Evolutionary conservation across 2,888 invertebrate species (phyloP).

Genomic region (Caenorhabditis sp.): DNA sequence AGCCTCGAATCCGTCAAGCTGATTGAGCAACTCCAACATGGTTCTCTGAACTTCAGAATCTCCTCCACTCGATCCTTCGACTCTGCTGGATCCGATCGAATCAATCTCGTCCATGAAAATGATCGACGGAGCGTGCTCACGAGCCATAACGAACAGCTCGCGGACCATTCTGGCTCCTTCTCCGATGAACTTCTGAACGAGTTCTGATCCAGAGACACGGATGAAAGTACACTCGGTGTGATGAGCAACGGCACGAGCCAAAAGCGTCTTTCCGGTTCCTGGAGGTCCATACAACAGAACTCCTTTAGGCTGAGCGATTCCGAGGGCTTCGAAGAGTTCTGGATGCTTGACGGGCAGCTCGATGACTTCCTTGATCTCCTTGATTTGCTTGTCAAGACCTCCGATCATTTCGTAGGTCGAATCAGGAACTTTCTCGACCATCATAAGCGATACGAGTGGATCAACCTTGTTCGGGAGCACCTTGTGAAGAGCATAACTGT

Average conservation of each 20-base stretch:
- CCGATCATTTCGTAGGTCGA: slow-evolving; percentile 99
- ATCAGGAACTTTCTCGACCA: slow-evolving; percentile 99
- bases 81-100: slow-evolving; percentile 98
- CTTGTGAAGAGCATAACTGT: slow-evolving; percentile 98
- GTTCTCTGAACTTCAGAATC: slow-evolving; percentile 99
- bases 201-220: slow-evolving; percentile 97
- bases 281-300: slow-evolving; percentile 98
- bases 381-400: slow-evolving; percentile 98
- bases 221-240: slow-evolving; percentile 99
- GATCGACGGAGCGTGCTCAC: slow-evolving; percentile 98
- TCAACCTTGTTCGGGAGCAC: slow-evolving; percentile 99
- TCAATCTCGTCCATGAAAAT: slow-evolving; percentile 99
- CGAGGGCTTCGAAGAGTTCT: slow-evolving; percentile 97
- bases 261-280: slow-evolving; percentile 94
- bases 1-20: slow-evolving; percentile 98
- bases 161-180: slow-evolving; percentile 98
- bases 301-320: slow-evolving; percentile 97
- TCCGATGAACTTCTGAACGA: slow-evolving; percentile 99
- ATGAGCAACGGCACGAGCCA: slow-evolving; percentile 98
- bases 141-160: slow-evolving; percentile 99
- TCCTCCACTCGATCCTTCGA: slow-evolving; percentile 88
- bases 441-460: slow-evolving; percentile 98
- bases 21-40: slow-evolving; percentile 98
- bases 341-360: slow-evolving; percentile 99
- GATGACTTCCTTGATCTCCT: slow-evolving; percentile 99